phyloP scores from a whole-genome alignment of 2,888 invertebrate species.

The Meta bourneti region DNA sequence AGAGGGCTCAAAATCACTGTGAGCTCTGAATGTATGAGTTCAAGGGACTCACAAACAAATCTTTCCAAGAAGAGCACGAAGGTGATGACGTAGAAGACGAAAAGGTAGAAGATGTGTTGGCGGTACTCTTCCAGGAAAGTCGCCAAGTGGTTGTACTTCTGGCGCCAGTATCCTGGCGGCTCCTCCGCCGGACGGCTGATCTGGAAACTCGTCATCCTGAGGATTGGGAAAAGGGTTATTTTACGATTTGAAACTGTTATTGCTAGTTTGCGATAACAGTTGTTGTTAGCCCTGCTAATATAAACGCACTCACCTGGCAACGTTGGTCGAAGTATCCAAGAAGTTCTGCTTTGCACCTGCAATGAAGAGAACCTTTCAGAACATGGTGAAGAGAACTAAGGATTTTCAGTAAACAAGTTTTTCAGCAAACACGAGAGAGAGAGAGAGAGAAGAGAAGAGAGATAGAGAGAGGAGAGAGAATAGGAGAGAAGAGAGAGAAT shows the following conservation, averaged over 20 bases:
- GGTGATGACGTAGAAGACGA: slow-evolving; percentile 96
- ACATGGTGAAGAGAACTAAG: too few relatives aligned
- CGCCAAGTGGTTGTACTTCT: slow-evolving; percentile 92
- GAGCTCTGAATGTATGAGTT: too few relatives aligned
- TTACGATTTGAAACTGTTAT: too few relatives aligned
- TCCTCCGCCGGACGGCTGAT: slow-evolving; percentile 89
- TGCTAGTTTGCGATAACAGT: too few relatives aligned
- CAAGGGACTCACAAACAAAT: slow-evolving; percentile 89
- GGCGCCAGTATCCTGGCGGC: slow-evolving; percentile 85
- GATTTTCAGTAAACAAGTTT: too few relatives aligned
- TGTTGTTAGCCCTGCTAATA: too few relatives aligned
- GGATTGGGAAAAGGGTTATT: not conserved
- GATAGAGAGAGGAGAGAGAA: too few relatives aligned
- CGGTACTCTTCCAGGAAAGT: slow-evolving; percentile 97
- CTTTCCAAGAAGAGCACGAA: slow-evolving; percentile 95
- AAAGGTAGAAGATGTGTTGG: slow-evolving; percentile 96
- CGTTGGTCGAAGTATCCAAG: slow-evolving; percentile 95
- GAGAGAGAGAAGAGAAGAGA: not conserved
- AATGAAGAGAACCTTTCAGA: not conserved
- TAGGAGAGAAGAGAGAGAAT: not conserved
- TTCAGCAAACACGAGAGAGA: too few relatives aligned
- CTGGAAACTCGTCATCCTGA: slow-evolving; percentile 94
- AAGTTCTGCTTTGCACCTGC: slow-evolving; percentile 93
- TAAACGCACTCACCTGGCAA: slow-evolving; percentile 84
- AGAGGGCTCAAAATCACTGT: too few relatives aligned